A percentile compares a stretch with the other conserved stretches of the same genome.
These are phyloP conservation scores for Oikopleura albicans DNA, from an alignment of 23 tunicate genomes.

Conservation along the genomic window DNA sequence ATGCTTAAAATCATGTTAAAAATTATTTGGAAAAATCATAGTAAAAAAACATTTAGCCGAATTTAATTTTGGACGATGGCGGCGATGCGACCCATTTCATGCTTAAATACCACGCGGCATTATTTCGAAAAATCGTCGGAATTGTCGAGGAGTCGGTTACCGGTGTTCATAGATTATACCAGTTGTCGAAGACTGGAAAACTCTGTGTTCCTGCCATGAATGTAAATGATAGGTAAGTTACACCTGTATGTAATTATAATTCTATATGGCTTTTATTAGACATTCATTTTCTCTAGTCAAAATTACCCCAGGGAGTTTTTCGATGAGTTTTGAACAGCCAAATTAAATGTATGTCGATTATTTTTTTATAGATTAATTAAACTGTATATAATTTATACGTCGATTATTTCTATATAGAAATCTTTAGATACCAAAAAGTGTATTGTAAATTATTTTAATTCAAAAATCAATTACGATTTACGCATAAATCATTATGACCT, in stretches of 20 bases:
- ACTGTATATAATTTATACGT: too few relatives aligned
- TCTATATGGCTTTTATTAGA: neutral
- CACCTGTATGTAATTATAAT: too few relatives aligned
- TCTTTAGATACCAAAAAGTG: too few relatives aligned
- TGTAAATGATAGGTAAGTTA: conserved; percentile 90
- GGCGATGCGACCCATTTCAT: conserved; percentile 95
- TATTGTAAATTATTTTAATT: too few relatives aligned
- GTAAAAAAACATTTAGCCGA: conserved; percentile 33
- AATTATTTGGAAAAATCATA: too few relatives aligned
- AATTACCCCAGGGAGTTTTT: neutral
- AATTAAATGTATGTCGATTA: neutral
- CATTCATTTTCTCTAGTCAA: neutral
- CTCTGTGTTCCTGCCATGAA: conserved; percentile 96
- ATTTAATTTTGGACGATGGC: conserved; percentile 92
- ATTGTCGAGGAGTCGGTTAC: conserved; percentile 94
- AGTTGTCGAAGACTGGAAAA: conserved; percentile 84
- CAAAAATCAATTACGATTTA: too few relatives aligned
- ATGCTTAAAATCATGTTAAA: too few relatives aligned
- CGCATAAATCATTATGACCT: too few relatives aligned
- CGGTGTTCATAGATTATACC: conserved; percentile 94
- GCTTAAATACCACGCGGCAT: conserved; percentile 55
- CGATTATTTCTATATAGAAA: too few relatives aligned
- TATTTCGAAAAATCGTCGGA: conserved; percentile 72
- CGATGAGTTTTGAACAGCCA: neutral
- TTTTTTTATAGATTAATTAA: too few relatives aligned